These are phyloP conservation scores for Tupaia tana DNA, from an alignment of 2,113 vertebrate genomes.

Conservation along the genomic window DNA sequence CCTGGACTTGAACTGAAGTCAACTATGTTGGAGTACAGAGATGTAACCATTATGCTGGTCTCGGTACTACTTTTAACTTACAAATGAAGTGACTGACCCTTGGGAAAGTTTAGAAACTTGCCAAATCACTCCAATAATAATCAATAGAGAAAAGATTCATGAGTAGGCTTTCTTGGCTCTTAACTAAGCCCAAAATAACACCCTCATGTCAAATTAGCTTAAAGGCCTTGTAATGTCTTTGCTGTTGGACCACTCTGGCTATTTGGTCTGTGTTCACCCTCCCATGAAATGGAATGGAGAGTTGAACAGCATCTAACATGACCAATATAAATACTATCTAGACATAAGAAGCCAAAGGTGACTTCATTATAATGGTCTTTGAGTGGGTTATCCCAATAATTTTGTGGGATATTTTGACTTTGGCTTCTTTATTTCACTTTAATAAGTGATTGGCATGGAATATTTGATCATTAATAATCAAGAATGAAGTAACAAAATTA, in stretches of 20 bases:
- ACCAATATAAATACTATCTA: conserved; percentile 13
- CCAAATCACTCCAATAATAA: background rate
- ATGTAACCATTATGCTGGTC: no score
- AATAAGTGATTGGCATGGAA: background rate
- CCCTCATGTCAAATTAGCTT: background rate
- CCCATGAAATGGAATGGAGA: background rate
- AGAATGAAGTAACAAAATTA: background rate
- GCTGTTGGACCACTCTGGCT: background rate
- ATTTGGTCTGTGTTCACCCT: background rate
- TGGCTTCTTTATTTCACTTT: background rate
- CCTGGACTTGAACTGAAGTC: no score
- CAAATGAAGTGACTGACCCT: background rate
- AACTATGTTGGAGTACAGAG: no score
- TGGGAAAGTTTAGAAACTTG: background rate
- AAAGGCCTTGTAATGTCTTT: background rate
- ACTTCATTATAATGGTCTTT: background rate
- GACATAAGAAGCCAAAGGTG: background rate
- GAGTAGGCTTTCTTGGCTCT: background rate
- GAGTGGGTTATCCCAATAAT: background rate
- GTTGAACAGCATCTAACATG: background rate
- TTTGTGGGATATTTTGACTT: conserved; percentile 9
- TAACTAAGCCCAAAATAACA: background rate
- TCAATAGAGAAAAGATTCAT: background rate
- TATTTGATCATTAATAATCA: background rate
- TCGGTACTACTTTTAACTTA: background rate